A percentile compares a stretch with the other conserved stretches of the same genome.
phyloP scores from a whole-genome alignment of 2,888 invertebrate species.

The Drosophila kambysellisi region DNA sequence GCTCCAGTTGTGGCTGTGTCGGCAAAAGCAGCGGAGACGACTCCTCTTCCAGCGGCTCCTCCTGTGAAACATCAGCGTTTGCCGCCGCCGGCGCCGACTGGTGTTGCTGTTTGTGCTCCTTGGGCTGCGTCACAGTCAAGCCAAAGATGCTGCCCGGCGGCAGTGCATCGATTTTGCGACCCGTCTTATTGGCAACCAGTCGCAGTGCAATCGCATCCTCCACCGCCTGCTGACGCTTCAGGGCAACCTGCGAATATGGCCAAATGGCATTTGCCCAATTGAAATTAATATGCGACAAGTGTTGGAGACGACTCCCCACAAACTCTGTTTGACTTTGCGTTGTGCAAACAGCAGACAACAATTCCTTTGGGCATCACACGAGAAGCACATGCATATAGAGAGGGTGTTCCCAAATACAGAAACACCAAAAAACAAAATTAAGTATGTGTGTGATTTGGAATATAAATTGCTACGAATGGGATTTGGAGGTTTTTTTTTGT shows the following conservation, averaged over 20 bases:
- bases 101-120: constrained; percentile 84
- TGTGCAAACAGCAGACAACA: constrained; percentile 33
- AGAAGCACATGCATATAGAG: background rate
- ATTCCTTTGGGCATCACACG: constrained; percentile 62
- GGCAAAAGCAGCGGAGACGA: constrained; percentile 2
- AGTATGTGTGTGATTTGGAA: background rate
- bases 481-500: background rate
- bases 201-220: constrained; percentile 98
- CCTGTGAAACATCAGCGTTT: background rate
- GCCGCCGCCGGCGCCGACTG: background rate
- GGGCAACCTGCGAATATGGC: constrained; percentile 89
- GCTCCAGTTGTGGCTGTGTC: constrained; percentile 4
- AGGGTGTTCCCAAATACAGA: constrained; percentile 18
- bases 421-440: background rate
- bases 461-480: background rate
- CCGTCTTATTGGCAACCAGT: constrained; percentile 93
- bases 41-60: constrained; percentile 1
- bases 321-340: constrained; percentile 65
- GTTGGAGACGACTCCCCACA: constrained; percentile 44
- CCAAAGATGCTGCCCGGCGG: constrained; percentile 97
- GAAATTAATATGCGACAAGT: constrained; percentile 82
- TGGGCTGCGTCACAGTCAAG: constrained; percentile 92
- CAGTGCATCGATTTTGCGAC: constrained; percentile 89
- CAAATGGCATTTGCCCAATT: constrained; percentile 55
- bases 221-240: constrained; percentile 98